These are phyloP conservation scores for Aporrectodea caliginosa DNA, from an alignment of 1,140 invertebrate species.

Conservation along the genomic window DNA sequence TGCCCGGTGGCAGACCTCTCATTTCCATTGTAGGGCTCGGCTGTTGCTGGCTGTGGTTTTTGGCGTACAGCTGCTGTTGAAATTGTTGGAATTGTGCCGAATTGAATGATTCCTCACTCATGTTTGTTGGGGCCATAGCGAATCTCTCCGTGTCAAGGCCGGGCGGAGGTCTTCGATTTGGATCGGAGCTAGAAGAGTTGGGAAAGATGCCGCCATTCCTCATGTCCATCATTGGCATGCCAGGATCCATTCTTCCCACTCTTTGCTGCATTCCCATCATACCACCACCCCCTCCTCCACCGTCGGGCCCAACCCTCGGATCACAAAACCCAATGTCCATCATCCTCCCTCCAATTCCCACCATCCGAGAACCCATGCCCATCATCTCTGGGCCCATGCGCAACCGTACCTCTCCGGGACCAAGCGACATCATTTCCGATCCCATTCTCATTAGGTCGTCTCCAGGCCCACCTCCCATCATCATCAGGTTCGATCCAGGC, in stretches of 20 bases:
- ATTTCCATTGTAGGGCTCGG: not conserved
- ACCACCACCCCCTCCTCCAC: too few species aligned
- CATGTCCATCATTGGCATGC: constrained; percentile 19
- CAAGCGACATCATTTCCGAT: not conserved
- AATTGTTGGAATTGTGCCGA: constrained; percentile 48
- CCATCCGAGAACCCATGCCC: constrained; percentile 12
- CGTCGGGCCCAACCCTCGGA: not conserved
- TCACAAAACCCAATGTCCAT: not conserved
- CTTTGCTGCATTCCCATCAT: not conserved
- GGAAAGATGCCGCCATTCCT: constrained; percentile 14
- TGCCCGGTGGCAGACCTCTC: not conserved
- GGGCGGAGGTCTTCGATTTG: constrained; percentile 1
- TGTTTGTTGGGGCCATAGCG: not conserved
- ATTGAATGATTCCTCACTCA: constrained; percentile 36
- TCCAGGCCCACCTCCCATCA: not conserved
- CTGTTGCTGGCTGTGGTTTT: constrained; percentile 35
- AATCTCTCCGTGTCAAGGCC: not conserved
- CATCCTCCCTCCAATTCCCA: constrained; percentile 5
- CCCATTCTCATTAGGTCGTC: constrained; percentile 28
- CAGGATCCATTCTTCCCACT: constrained; percentile 11
- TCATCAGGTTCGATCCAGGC: not conserved
- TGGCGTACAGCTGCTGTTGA: constrained; percentile 51
- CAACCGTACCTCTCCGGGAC: not conserved
- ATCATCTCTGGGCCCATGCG: constrained; percentile 16
- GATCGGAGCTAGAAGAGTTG: not conserved